These are phyloP conservation scores for Avahi laniger DNA, from an alignment of 2,797 vertebrate genomes.

Conservation along the genomic window DNA sequence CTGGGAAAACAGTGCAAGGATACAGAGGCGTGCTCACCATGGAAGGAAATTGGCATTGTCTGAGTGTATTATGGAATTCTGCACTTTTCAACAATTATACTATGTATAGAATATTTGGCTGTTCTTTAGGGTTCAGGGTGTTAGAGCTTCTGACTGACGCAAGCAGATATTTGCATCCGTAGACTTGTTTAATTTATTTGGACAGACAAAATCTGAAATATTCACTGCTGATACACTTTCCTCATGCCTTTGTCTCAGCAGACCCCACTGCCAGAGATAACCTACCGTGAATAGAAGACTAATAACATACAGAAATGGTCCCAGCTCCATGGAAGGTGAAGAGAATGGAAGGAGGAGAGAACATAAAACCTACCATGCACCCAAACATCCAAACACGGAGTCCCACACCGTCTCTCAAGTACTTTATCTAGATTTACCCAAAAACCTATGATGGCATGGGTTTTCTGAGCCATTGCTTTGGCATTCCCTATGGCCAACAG, in stretches of 20 bases:
- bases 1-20: fast-evolving
- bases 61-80: not conserved
- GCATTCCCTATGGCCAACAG: fast-evolving
- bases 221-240: no score
- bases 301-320: fast-evolving
- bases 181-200: not conserved
- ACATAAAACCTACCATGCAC: not conserved
- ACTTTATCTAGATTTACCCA: not conserved
- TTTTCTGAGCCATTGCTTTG: not conserved
- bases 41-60: fast-evolving
- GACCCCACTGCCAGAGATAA: no score
- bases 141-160: not conserved
- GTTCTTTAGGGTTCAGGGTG: not conserved
- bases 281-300: fast-evolving
- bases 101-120: not conserved
- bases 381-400: fast-evolving
- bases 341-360: not conserved
- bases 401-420: not conserved
- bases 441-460: fast-evolving
- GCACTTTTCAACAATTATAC: no score
- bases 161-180: not conserved
- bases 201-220: no score
- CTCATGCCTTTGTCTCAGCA: not conserved
- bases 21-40: fast-evolving
- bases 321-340: fast-evolving